These are phyloP conservation scores for Cyphomyrus discorhynchus DNA, from an alignment of 2,113 vertebrate genomes.

Conservation along the genomic window DNA sequence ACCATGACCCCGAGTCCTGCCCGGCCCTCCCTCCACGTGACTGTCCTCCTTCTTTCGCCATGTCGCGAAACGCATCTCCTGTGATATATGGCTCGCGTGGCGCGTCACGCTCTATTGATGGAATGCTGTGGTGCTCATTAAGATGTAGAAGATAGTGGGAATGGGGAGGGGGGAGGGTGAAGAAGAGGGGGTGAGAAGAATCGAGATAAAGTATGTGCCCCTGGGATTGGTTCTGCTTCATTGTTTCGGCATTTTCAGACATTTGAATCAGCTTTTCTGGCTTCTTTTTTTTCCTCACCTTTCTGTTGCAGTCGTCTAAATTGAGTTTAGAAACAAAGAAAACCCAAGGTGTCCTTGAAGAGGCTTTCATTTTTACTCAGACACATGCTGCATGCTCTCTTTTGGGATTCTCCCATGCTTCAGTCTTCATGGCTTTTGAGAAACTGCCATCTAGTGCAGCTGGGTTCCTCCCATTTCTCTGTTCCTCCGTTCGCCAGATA, in stretches of 20 bases:
- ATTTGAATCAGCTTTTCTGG: slow-evolving; percentile 9
- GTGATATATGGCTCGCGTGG: slow-evolving; percentile 49
- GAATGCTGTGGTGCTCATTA: slow-evolving; percentile 61
- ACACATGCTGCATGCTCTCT: background rate
- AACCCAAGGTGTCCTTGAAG: slow-evolving; percentile 42
- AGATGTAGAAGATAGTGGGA: slow-evolving; percentile 59
- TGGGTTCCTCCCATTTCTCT: background rate
- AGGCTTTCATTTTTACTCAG: background rate
- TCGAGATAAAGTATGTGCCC: slow-evolving; percentile 56
- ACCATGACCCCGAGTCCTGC: slow-evolving; percentile 7
- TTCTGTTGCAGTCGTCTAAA: slow-evolving; percentile 33
- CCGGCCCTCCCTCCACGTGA: background rate
- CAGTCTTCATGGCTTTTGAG: background rate
- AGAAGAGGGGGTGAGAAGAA: slow-evolving; percentile 19
- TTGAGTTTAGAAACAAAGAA: slow-evolving; percentile 34
- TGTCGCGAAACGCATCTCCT: slow-evolving; percentile 39
- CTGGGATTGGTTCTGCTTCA: slow-evolving; percentile 63
- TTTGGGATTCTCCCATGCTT: background rate
- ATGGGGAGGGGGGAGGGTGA: slow-evolving; percentile 30
- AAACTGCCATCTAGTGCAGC: background rate
- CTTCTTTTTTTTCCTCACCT: background rate
- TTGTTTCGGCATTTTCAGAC: slow-evolving; percentile 53
- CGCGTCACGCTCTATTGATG: slow-evolving; percentile 46
- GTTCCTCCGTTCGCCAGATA: background rate
- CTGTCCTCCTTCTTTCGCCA: slow-evolving; percentile 16